phyloP scores from a whole-genome alignment of 2,888 invertebrate genomes.

The Leucophenga montana region DNA sequence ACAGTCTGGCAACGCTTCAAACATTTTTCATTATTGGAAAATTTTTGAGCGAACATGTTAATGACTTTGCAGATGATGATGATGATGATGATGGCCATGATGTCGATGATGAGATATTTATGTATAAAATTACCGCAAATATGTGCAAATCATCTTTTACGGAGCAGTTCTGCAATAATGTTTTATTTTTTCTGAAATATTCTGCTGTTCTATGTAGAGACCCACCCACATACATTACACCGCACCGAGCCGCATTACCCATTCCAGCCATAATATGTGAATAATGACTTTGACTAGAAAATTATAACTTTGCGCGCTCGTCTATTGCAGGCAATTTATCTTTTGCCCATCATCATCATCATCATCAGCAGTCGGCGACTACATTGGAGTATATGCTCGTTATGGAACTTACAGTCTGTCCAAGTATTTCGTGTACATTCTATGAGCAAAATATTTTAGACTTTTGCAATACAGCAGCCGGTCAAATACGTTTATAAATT shows the following conservation, averaged over 20 bases:
- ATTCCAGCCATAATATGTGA: slow-evolving; percentile 34
- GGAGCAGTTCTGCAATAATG: no score
- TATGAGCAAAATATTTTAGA: no score
- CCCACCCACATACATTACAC: background rate
- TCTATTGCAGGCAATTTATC: slow-evolving; percentile 55
- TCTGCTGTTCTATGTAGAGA: background rate
- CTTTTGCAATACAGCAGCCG: no score
- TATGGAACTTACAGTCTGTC: slow-evolving; percentile 29
- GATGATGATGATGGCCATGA: slow-evolving; percentile 25
- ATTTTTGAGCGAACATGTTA: slow-evolving; percentile 49
- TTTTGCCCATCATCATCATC: slow-evolving; percentile 47
- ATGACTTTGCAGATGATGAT: slow-evolving; percentile 45
- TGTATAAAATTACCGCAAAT: background rate
- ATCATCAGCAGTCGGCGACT: slow-evolving; percentile 24
- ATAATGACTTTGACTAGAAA: slow-evolving; percentile 41
- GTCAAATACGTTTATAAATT: no score
- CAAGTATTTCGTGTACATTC: no score
- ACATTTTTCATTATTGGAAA: no score
- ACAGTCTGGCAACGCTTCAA: no score
- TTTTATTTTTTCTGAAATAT: no score
- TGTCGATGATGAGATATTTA: no score
- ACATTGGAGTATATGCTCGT: slow-evolving; percentile 47
- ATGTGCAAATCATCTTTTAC: no score
- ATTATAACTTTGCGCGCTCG: slow-evolving; percentile 15
- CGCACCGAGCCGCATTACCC: background rate